Evolutionary conservation across 2,888 invertebrate species (phyloP).

Genomic region (Glaucopsyche alexis): DNA sequence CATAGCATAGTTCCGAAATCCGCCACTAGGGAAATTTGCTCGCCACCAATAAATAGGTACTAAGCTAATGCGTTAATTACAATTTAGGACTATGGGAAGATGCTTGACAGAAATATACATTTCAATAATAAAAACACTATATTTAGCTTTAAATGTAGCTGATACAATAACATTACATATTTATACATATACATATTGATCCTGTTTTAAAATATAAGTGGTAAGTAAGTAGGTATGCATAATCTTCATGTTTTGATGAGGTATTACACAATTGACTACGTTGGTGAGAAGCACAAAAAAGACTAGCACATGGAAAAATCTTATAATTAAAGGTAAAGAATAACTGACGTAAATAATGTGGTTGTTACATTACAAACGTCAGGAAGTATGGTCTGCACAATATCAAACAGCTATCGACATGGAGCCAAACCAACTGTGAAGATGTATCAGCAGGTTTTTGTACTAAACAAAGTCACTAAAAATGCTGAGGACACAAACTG

Average conservation of each 20-base stretch:
- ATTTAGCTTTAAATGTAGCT: constrained; percentile 24
- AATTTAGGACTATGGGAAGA: not conserved
- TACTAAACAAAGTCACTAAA: too few relatives aligned
- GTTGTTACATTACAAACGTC: too few relatives aligned
- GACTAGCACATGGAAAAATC: not conserved
- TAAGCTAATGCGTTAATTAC: too few relatives aligned
- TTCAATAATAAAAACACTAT: constrained; percentile 24
- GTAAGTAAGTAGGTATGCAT: not conserved
- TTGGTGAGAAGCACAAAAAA: not conserved
- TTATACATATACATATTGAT: constrained; percentile 16
- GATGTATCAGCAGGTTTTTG: too few relatives aligned
- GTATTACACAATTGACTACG: constrained; percentile 1
- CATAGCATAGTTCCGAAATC: too few relatives aligned
- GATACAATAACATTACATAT: constrained; percentile 9
- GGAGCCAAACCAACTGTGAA: too few relatives aligned
- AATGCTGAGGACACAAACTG: too few relatives aligned
- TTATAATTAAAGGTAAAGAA: not conserved
- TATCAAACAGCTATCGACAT: too few relatives aligned
- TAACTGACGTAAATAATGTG: too few relatives aligned
- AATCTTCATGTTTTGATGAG: constrained; percentile 7
- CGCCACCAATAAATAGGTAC: too few relatives aligned
- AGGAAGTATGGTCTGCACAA: too few relatives aligned
- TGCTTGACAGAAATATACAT: not conserved
- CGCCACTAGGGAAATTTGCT: too few relatives aligned
- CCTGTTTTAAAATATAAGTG: not conserved